Evolutionary conservation across 2,888 invertebrate species (phyloP), one percentile per base, ranked within the genome.

Genomic region (Oligia fasciuncula): DNA sequence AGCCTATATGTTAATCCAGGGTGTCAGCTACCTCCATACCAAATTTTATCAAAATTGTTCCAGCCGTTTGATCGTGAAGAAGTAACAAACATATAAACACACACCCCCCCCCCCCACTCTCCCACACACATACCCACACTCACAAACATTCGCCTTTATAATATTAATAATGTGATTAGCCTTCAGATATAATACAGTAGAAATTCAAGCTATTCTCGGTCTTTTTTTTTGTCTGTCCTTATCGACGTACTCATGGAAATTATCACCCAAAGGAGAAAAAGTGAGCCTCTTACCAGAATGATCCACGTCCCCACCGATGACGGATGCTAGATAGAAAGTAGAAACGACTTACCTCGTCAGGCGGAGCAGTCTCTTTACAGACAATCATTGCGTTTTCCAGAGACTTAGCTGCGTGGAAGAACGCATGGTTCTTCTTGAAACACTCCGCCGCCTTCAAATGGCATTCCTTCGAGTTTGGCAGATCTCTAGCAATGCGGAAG

Each of bases 361-460:
- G 89, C 0, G 90, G 74, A 0, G 93, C 84, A 0, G 83, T 90
- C 73, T 96, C 97, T 91, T 98, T 98, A 93, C 98, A 97, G 66
- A 98, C 97, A 71, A 99, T 95, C 40, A 98, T 97, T 43, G 98
- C 98, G 94, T 99, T 99, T 93, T 99, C 99, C 89, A 98, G 95
- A 70, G 98, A 98, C 97, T 99, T 99, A 19, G 98, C 99, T 14
- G 99, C 99, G 95, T 99, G 99, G 95, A 99, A 99, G 95, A 98
- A 98, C 86, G 99, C 97, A 94, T 98, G 97, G 93, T 98, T 98
- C 94, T 98, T 98, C 93, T 98, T 98, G 94, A 98, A 98, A 91
- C 98, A 98, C 85, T 99, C 98, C 0, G 99, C 98, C 8, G 99
- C 98, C 94, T 99, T 99, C 88, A 99, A 91, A 81, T 99, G 97